Percentiles rank a stretch among this genome's conserved stretches.
These are phyloP conservation scores for Holothuria scabra DNA, from an alignment of 53 echinoderm and acorn worm species.

Conservation along the genomic window DNA sequence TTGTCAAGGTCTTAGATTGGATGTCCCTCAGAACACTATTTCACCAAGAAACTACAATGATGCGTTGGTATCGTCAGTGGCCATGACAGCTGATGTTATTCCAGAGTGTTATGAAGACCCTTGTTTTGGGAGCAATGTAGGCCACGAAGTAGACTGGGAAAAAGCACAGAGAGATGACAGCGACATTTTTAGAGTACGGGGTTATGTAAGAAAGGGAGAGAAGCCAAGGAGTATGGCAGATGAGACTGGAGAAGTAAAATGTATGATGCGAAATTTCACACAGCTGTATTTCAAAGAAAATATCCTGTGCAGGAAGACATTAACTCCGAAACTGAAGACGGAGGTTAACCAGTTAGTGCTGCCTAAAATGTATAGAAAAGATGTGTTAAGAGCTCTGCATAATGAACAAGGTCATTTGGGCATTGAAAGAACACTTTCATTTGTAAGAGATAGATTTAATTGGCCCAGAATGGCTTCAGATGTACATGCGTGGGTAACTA, in stretches of 20 bases:
- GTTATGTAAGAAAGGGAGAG: not conserved
- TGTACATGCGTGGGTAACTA: constrained; percentile 13
- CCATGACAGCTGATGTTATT: constrained; percentile 8
- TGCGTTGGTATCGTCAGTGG: not conserved
- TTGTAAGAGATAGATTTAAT: constrained; percentile 42
- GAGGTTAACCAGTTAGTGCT: constrained; percentile 57
- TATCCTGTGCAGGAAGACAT: constrained; percentile 22
- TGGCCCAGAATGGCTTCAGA: constrained; percentile 45
- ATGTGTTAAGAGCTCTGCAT: constrained; percentile 12
- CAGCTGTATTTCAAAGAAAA: constrained; percentile 18
- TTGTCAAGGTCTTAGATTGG: no score
- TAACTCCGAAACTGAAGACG: not conserved
- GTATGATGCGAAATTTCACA: constrained; percentile 9
- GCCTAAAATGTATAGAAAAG: no score
- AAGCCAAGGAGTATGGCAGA: not conserved
- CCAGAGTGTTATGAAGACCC: not conserved
- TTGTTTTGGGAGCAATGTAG: not conserved
- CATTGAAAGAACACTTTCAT: constrained; percentile 32
- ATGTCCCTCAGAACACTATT: no score
- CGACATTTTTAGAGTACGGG: not conserved
- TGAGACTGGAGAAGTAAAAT: constrained; percentile 8
- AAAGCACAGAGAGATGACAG: constrained; percentile 19
- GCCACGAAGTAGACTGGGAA: constrained; percentile 35
- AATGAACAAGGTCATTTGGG: constrained; percentile 53
- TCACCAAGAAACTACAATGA: no score